phyloP scores from a whole-genome alignment of 2,888 invertebrate species.

The Trissoscelio sp. region DNA sequence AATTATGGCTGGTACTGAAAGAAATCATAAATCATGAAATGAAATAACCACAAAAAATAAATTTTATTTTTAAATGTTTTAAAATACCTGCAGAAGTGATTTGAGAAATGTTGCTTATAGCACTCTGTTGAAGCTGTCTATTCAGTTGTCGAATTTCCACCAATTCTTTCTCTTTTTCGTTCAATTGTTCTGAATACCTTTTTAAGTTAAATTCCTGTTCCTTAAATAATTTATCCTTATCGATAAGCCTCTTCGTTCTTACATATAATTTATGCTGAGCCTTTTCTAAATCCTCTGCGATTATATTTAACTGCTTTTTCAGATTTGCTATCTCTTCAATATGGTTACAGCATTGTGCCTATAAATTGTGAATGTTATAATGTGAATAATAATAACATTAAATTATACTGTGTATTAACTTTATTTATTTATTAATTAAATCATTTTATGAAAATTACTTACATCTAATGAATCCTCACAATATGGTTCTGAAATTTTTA shows the following conservation, averaged over 20 bases:
- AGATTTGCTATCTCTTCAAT: conserved; percentile 14
- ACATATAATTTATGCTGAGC: conserved; percentile 19
- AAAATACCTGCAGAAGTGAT: not conserved
- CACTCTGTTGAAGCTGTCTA: conserved; percentile 19
- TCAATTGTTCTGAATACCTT: conserved; percentile 9
- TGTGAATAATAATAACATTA: too few species aligned
- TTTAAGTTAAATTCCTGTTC: conserved; percentile 8
- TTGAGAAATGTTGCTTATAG: too few species aligned
- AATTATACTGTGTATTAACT: too few species aligned
- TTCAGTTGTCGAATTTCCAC: conserved; percentile 29
- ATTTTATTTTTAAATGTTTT: not conserved
- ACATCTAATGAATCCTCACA: too few species aligned
- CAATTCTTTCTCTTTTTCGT: conserved; percentile 30
- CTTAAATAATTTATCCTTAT: conserved; percentile 17
- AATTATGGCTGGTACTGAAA: not conserved
- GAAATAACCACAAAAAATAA: too few species aligned
- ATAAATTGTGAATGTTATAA: too few species aligned
- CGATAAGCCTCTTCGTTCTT: conserved; percentile 5
- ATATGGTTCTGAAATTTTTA: too few species aligned
- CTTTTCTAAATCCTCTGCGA: conserved; percentile 33
- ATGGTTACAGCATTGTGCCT: conserved; percentile 1
- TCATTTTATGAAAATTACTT: too few species aligned
- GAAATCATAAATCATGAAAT: too few species aligned
- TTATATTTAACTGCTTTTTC: conserved; percentile 20
- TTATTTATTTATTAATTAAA: too few species aligned